Conservation (phyloP, 2,113 vertebrate genomes). For the Lipophrys pholis region DNA sequence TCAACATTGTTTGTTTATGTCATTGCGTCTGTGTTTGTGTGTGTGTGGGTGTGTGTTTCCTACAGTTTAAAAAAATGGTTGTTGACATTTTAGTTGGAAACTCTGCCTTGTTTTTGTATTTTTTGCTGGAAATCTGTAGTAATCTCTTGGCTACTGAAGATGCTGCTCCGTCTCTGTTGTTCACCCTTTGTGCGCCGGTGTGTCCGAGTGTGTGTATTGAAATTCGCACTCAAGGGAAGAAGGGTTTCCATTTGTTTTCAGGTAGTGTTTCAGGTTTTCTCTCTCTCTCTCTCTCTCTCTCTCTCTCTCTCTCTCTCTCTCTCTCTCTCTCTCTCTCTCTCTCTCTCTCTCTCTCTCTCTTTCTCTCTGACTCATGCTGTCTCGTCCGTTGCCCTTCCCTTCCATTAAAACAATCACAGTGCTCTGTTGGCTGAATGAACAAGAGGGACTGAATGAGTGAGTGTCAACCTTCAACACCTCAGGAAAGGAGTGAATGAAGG, state of each 20-base stretch:
- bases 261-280: constrained; percentile 27
- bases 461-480: constrained; percentile 25
- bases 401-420: constrained; percentile 47
- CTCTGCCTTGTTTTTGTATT: constrained; percentile 32
- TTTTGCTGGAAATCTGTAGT: constrained; percentile 26
- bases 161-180: constrained; percentile 14
- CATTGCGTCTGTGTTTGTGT: constrained; percentile 2
- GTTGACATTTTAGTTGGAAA: constrained; percentile 30
- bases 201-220: constrained; percentile 35
- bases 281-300: constrained; percentile 44
- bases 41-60: neutral
- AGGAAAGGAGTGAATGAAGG: neutral
- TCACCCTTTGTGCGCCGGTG: constrained; percentile 25
- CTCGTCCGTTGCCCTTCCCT: constrained; percentile 49
- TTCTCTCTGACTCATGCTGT: constrained; percentile 66
- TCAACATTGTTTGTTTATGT: neutral
- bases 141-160: constrained; percentile 41
- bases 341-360: constrained; percentile 39
- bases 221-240: constrained; percentile 42
- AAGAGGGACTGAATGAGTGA: neutral
- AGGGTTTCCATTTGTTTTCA: constrained; percentile 42
- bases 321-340: constrained; percentile 52
- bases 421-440: constrained; percentile 59
- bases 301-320: constrained; percentile 41
- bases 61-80: neutral